phyloP scores from a whole-genome alignment of 2,888 invertebrate species.

The Eucriotettix oculatus region DNA sequence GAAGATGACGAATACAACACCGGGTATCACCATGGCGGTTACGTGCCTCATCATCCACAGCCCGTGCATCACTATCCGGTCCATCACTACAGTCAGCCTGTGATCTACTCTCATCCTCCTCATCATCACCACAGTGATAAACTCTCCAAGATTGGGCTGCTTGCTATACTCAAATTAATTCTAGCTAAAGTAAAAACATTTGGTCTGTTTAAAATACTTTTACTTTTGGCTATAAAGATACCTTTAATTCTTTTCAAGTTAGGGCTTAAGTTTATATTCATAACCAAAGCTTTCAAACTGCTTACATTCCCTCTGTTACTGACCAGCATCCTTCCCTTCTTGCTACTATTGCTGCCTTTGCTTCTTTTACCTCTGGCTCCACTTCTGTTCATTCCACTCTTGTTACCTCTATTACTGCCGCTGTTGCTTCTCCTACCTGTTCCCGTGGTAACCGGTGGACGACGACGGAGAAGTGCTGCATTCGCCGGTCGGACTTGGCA shows the following conservation, averaged over 20 bases:
- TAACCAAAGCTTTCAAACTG: conserved; percentile 6
- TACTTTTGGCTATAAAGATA: conserved; percentile 5
- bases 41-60: no score
- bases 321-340: conserved; percentile 2
- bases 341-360: conserved; percentile 5
- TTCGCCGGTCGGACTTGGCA: background rate
- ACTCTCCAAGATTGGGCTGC: conserved; percentile 6
- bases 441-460: conserved; percentile 2
- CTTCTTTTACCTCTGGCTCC: conserved; percentile 3
- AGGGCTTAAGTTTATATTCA: conserved; percentile 7
- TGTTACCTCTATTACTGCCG: conserved; percentile 3
- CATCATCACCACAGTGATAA: conserved; percentile 1
- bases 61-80: background rate
- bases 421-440: conserved; percentile 5
- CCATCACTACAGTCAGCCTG: background rate
- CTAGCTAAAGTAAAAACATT: conserved; percentile 7
- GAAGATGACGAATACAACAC: background rate
- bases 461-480: background rate
- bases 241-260: conserved; percentile 6
- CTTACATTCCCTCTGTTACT: conserved; percentile 3
- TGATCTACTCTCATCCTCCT: background rate
- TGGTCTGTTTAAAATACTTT: conserved; percentile 4
- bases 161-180: conserved; percentile 8
- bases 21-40: no score
- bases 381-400: conserved; percentile 2